Base-by-base conservation (phyloP, 2,797 vertebrate species). In the Halcyon smyrnensis region DNA sequence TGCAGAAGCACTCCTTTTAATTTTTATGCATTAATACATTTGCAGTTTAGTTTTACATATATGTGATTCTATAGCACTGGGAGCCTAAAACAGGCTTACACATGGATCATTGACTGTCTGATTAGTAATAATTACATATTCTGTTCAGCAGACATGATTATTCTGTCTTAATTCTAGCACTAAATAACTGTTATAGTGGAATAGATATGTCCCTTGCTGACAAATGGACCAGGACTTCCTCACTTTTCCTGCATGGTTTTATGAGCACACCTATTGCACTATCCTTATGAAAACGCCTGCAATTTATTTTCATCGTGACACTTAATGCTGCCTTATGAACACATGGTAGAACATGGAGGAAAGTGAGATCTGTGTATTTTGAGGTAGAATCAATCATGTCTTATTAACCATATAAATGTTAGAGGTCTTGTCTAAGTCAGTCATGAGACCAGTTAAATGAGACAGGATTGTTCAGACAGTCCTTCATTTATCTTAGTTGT, bases 241-340 rank as follows among this genome's bases (percentile, higher is more conserved):
- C 36, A 43, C 71, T 93, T 94, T 81, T 80, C 45, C 82, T 81
- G 23, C 46, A 82, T 43, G 79, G 59, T 67, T 84, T 88, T 67
- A 79, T 90, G 74, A 84, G 37, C 63, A 39, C 36, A 62, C 88
- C 67, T 86, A 54, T 86, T 73, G 19, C 15, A 65, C 34, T 78
- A 23, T 59, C 30, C 67, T 82, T 82, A 73, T 21, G 20, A 84
- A 91, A 95, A 91, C 8, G 46, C 27, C 41, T 90, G 39, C 50
- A 65, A 94, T 96, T 92, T 84, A 92, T 96, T 97, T 91, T 90
- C 83, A 95, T 88, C 1, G 13, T 56, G 63, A 46, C 50, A 39
- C 37, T 91, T 90, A 95, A 86, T 48, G 41, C 69, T 88, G 17
- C 39, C 62, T 88, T 81, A 36, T 4, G 9, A 94, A 93, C 70